A percentile compares a stretch with the other conserved stretches of the same genome.
Conservation (phyloP, 2,113 vertebrate genomes). For the Barbus barbus region DNA sequence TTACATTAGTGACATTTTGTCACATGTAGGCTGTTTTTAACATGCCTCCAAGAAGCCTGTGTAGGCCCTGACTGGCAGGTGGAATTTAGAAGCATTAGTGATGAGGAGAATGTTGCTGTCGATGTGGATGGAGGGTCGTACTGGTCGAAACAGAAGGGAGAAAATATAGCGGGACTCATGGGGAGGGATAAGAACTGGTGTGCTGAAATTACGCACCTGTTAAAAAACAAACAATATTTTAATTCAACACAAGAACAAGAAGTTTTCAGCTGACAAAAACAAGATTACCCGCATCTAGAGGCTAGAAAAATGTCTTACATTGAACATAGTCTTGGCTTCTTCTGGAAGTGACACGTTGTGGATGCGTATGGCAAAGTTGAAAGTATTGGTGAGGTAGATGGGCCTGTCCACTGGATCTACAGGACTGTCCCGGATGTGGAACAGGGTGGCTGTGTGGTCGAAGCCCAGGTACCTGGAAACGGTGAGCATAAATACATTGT, state of each 20-base stretch:
- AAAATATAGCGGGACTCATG: constrained; percentile 92
- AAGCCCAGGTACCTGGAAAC: constrained; percentile 86
- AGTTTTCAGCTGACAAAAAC: neutral
- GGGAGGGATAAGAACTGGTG: constrained; percentile 87
- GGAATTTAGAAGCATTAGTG: constrained; percentile 98
- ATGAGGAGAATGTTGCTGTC: constrained; percentile 97
- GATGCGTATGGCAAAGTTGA: constrained; percentile 88
- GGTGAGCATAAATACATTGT: neutral
- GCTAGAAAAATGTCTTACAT: constrained; percentile 72
- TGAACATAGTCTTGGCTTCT: constrained; percentile 91
- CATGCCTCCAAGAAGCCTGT: constrained; percentile 96
- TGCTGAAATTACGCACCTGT: constrained; percentile 95
- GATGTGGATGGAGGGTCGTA: constrained; percentile 89
- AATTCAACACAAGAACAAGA: neutral
- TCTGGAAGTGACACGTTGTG: constrained; percentile 91
- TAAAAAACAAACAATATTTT: neutral
- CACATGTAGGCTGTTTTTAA: neutral
- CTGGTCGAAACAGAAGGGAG: constrained; percentile 90
- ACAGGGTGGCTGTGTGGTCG: constrained; percentile 93
- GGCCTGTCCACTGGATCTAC: constrained; percentile 89
- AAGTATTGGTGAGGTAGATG: constrained; percentile 93
- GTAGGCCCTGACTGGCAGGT: constrained; percentile 93
- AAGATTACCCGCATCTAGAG: neutral
- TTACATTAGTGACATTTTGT: neutral
- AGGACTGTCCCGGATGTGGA: constrained; percentile 93